phyloP scores from a whole-genome alignment of 1,140 invertebrate genomes.

The Laupala kohalensis region DNA sequence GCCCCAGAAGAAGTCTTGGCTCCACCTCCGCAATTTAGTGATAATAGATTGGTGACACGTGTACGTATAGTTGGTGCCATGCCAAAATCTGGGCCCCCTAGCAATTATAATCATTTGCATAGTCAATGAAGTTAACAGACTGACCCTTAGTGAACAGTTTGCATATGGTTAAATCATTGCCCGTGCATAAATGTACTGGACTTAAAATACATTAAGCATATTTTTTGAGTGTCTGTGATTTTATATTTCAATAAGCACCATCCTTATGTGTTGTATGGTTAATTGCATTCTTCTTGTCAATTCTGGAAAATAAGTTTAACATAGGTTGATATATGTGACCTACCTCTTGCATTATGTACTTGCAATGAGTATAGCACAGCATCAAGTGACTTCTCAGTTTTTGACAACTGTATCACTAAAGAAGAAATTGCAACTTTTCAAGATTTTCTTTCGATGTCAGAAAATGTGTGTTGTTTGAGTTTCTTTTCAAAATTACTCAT shows the following conservation, averaged over 20 bases:
- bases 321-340: not conserved
- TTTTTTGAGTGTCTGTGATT: not conserved
- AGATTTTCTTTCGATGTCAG: no score
- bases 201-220: not conserved
- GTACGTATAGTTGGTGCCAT: slow-evolving; percentile 67
- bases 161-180: not conserved
- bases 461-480: no score
- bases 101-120: slow-evolving; percentile 31
- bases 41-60: slow-evolving; percentile 32
- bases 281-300: not conserved
- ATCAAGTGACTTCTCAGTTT: not conserved
- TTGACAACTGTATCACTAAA: not conserved
- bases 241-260: not conserved
- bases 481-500: no score
- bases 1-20: slow-evolving; percentile 34
- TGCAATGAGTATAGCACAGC: not conserved
- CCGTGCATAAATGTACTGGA: not conserved
- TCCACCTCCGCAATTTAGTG: slow-evolving; percentile 57
- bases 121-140: slow-evolving; percentile 28
- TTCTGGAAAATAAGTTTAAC: not conserved
- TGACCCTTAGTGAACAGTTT: not conserved
- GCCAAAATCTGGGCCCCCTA: slow-evolving; percentile 38
- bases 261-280: not conserved
- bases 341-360: slow-evolving; percentile 1
- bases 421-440: not conserved